phyloP scores from a whole-genome alignment of 2,113 vertebrate species.

The Crotalus horridus region DNA sequence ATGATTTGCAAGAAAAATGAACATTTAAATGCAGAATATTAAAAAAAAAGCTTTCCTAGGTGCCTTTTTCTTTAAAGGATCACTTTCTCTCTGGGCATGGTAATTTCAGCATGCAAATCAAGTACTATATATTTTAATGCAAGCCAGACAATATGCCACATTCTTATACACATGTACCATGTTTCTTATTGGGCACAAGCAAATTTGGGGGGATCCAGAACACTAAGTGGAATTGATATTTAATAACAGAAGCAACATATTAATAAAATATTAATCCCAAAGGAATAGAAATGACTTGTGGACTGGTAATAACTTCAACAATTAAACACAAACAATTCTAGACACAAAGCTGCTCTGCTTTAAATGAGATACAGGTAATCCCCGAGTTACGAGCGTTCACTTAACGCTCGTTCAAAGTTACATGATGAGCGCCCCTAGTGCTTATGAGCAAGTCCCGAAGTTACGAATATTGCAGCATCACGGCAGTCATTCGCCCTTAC shows the following conservation, averaged over 20 bases:
- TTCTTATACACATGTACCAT: neutral
- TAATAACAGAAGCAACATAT: slow-evolving; percentile 23
- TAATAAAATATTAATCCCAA: slow-evolving; percentile 23
- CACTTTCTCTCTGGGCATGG: neutral
- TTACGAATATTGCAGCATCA: no score
- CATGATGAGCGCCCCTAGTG: no score
- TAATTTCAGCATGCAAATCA: neutral
- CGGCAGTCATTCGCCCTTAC: no score
- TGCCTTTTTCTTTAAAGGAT: neutral
- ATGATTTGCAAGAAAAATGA: neutral
- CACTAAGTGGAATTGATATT: slow-evolving; percentile 38
- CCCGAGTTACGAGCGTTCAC: no score
- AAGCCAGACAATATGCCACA: neutral
- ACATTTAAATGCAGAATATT: neutral
- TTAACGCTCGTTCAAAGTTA: no score
- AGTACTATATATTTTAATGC: neutral
- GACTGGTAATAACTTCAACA: slow-evolving; percentile 28
- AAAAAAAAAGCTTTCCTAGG: neutral
- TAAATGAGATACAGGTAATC: neutral
- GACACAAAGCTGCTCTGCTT: slow-evolving; percentile 6
- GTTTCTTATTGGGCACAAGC: neutral
- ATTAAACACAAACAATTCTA: neutral
- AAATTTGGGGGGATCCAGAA: neutral
- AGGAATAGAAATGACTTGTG: slow-evolving; percentile 1
- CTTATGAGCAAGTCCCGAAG: no score